Evolutionary conservation across 2,797 vertebrate genomes (phyloP).

Genomic region (Dicrostonyx torquatus): DNA sequence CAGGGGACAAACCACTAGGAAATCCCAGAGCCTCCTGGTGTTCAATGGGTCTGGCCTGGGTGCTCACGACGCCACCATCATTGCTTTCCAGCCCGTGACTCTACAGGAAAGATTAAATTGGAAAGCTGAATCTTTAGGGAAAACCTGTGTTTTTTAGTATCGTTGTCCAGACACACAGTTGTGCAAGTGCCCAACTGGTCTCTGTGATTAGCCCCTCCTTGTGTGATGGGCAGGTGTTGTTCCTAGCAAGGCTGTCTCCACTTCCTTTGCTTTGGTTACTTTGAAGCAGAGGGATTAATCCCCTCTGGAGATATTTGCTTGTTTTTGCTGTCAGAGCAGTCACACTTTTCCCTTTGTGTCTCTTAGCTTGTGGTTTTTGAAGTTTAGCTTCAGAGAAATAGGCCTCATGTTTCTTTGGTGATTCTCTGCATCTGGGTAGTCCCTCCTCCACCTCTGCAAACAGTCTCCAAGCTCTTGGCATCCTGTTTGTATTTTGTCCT

Average conservation of each 20-base stretch:
- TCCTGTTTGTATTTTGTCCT: neutral
- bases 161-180: neutral
- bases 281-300: slow-evolving; percentile 78
- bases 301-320: slow-evolving; percentile 78
- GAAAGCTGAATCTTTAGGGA: neutral
- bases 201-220: slow-evolving; percentile 54
- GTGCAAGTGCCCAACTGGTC: neutral
- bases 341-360: slow-evolving; percentile 74
- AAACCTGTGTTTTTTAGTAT: neutral
- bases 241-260: slow-evolving; percentile 47
- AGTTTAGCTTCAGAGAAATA: slow-evolving; percentile 76
- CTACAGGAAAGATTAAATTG: neutral
- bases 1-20: neutral
- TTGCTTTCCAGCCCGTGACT: neutral
- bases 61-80: no score
- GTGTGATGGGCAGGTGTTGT: slow-evolving; percentile 65
- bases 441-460: neutral
- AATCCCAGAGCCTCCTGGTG: rapidly evolving
- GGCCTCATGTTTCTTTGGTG: slow-evolving; percentile 69
- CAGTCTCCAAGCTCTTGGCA: neutral
- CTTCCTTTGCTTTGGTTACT: slow-evolving; percentile 74
- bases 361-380: slow-evolving; percentile 76
- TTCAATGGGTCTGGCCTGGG: no score
- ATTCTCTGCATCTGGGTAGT: slow-evolving; percentile 43
- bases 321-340: slow-evolving; percentile 78